Conservation (phyloP, 30 jellyfish, hydroid and myxozoan genomes). For the Pelagia noctiluca region DNA sequence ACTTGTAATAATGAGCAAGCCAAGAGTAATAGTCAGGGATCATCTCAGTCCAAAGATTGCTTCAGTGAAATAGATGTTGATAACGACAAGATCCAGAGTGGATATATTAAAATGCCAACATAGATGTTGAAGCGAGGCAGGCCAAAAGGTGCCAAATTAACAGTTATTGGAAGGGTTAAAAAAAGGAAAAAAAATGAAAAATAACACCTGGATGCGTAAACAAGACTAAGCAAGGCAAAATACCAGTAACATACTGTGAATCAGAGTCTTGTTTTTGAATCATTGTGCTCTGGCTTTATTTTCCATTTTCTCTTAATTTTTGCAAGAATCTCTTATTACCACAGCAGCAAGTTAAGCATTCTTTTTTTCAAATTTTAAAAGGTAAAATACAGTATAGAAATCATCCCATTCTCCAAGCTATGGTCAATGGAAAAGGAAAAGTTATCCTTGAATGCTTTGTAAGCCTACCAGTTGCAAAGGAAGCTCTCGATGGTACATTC, state of each 20-base stretch:
- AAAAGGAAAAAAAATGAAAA: conserved; percentile 13
- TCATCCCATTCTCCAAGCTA: conserved; percentile 20
- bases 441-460: conserved; percentile 24
- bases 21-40: neutral
- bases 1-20: conserved; percentile 4
- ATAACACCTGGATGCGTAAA: neutral
- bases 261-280: too few relatives aligned
- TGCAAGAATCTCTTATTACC: neutral
- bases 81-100: neutral
- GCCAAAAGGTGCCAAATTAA: conserved; percentile 48
- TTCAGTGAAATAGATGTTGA: neutral
- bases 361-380: neutral
- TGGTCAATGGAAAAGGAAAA: conserved; percentile 11
- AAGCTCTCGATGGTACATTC: conserved; percentile 13
- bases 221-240: conserved; percentile 1
- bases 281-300: neutral
- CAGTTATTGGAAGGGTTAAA: conserved; percentile 16
- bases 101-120: conserved; percentile 16
- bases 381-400: conserved; percentile 23
- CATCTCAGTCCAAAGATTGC: conserved; percentile 8
- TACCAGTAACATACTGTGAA: neutral
- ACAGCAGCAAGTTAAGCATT: conserved; percentile 2
- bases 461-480: neutral
- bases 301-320: neutral
- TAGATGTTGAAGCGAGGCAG: conserved; percentile 48